Evolutionary conservation across 2,888 invertebrate genomes (phyloP), one percentile per base, ranked within the genome.

Genomic region (Eristalis arbustorum): DNA sequence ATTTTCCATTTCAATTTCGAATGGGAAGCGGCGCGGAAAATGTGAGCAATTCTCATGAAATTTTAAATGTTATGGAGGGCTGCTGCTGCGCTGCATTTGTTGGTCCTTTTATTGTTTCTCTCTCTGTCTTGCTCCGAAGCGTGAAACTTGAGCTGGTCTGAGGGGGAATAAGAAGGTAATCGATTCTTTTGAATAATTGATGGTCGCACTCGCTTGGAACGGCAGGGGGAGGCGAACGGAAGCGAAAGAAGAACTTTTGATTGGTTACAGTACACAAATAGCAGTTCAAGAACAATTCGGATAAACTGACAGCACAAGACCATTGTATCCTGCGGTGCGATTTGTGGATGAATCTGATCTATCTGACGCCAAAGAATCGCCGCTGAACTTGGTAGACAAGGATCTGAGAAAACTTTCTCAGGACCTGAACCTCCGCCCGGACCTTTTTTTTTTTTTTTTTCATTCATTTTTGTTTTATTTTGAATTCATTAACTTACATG

Each of bases 1-100:
- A 11, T 23, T 68, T 68, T 68, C 67, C 67, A 49, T 68, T 76
- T 76, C 76, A 68, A 76, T 76, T 76, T 68, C 49, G 49, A 62
- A 62, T 63, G 63, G 25, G 34, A 68, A 37, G n/a, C 18, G 18
- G 25, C 25, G 28, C 62, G 23, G 40, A 40, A 18, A 40, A 76
- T 49, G 67, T 34, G 18, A 49, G 68, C 25, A 69, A 69, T 69
- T 69, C 69, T 63, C 37, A 77, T 77, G 28, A 68, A 77, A 69
- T 56, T 69, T 77, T 69, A 13, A 77, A 56, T 59, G 14, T 25
- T 76, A 68, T 22, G 75, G 75, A 49, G 18, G 49, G 18, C 18
- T 49, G 49, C 18, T n/a, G 18, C 18, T 49, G 49, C 18, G 49
- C 49, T 18, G 8, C 49, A 49, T 18, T 49, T 49, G 18, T 18